phyloP scores from a whole-genome alignment of 1,140 invertebrate species.

The Heliconius nattereri region DNA sequence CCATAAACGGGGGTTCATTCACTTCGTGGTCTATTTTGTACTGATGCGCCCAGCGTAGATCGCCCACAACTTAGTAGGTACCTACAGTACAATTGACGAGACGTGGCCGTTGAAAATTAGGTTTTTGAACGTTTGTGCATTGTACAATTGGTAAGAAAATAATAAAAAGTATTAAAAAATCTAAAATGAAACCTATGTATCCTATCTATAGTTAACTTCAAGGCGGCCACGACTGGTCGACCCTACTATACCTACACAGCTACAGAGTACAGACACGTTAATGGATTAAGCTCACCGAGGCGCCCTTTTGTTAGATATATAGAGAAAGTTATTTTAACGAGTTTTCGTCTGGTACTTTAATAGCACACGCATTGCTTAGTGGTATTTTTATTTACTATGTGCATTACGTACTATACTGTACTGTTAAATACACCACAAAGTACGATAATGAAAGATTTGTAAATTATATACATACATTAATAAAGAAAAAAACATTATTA shows the following conservation, averaged over 20 bases:
- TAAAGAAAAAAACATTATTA: no score
- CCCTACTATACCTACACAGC: background rate
- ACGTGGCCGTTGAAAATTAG: no score
- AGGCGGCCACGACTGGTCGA: no score
- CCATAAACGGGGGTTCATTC: slow-evolving; percentile 62
- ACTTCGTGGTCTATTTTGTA: slow-evolving; percentile 61
- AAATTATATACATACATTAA: background rate
- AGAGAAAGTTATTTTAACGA: slow-evolving; percentile 22
- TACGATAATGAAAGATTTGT: background rate
- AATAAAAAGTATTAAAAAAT: no score
- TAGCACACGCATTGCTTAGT: background rate
- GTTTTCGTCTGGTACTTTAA: slow-evolving; percentile 17
- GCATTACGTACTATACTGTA: background rate
- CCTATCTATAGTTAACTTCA: no score
- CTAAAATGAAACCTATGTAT: no score
- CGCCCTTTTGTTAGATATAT: slow-evolving; percentile 18
- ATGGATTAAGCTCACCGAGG: slow-evolving; percentile 23
- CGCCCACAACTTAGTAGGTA: background rate
- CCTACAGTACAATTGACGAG: background rate
- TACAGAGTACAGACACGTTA: slow-evolving; percentile 9
- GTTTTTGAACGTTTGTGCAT: no score
- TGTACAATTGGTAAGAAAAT: no score
- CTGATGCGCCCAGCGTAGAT: slow-evolving; percentile 32
- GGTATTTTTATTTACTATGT: background rate
- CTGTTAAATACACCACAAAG: background rate